Percentiles rank a stretch among this genome's conserved stretches.
Conservation (phyloP, 2,113 vertebrate genomes). For the Neomonachus schauinslandi region DNA sequence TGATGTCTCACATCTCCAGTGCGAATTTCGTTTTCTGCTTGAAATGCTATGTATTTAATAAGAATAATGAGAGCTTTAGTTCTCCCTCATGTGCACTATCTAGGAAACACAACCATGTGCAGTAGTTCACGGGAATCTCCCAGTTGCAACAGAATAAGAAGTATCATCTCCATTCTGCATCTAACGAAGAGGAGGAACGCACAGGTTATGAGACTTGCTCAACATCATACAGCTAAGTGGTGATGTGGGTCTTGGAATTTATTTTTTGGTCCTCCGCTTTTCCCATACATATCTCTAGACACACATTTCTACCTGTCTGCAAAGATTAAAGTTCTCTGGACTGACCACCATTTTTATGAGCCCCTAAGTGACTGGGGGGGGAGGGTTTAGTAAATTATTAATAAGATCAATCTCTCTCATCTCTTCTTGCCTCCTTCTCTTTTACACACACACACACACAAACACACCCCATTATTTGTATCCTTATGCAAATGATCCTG, state of each 20-base stretch:
- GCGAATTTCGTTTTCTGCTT: not conserved
- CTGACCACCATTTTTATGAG: not conserved
- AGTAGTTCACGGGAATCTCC: not conserved
- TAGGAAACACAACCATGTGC: not conserved
- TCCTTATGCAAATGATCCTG: not conserved
- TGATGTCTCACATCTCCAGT: not conserved
- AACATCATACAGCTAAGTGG: not conserved
- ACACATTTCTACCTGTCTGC: not conserved
- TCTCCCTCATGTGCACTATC: not conserved
- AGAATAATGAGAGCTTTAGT: not conserved
- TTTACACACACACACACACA: not conserved
- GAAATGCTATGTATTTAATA: not conserved
- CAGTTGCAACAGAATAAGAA: not conserved
- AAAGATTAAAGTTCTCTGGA: not conserved
- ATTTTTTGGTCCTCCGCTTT: not conserved
- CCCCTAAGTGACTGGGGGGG: not conserved
- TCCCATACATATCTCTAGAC: not conserved
- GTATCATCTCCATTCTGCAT: not conserved
- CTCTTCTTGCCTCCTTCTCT: not conserved
- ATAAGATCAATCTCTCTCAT: constrained; percentile 21
- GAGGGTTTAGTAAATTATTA: not conserved
- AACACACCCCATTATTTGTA: not conserved
- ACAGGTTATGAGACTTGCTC: not conserved
- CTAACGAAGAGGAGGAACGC: not conserved
- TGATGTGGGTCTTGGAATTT: not conserved